A percentile compares a stretch with the other conserved stretches of the same genome.
These are phyloP conservation scores for Temnopleurus reevesii DNA, from an alignment of 53 echinoderm and acorn worm species.

Conservation along the genomic window DNA sequence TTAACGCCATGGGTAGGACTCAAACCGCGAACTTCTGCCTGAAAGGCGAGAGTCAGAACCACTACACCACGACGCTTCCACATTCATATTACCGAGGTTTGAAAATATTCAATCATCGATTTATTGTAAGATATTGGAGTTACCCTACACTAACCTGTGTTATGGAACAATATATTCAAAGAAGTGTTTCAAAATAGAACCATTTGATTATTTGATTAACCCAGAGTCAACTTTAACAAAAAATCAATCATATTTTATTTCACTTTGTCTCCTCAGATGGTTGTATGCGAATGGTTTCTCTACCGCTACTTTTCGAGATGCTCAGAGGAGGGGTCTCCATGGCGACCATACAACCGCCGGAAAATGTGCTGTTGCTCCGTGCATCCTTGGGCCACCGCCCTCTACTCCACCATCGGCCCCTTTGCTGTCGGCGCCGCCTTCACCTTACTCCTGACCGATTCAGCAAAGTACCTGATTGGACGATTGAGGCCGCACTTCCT, in stretches of 20 bases:
- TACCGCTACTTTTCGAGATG: conserved; percentile 57
- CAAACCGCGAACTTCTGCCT: no score
- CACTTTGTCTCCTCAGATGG: conserved; percentile 60
- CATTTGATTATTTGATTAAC: neutral
- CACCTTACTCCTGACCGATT: conserved; percentile 74
- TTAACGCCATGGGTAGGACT: no score
- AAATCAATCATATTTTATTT: neutral
- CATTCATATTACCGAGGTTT: no score
- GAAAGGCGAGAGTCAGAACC: no score
- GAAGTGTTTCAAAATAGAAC: neutral
- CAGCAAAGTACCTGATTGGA: conserved; percentile 79
- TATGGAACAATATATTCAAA: neutral
- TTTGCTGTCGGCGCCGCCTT: conserved; percentile 68
- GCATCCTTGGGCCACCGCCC: conserved; percentile 75
- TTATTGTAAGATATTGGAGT: neutral
- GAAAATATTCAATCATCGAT: no score
- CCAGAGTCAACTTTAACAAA: neutral
- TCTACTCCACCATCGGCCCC: conserved; percentile 72
- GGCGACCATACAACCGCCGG: conserved; percentile 66
- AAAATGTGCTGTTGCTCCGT: conserved; percentile 62
- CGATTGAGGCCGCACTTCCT: conserved; percentile 87
- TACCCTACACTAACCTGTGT: neutral
- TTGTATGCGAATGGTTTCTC: conserved; percentile 79
- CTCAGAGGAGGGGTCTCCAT: conserved; percentile 47
- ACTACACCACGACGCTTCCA: no score